Base-by-base conservation (phyloP, 2,797 vertebrate genomes). In the Pogoniulus pusillus region DNA sequence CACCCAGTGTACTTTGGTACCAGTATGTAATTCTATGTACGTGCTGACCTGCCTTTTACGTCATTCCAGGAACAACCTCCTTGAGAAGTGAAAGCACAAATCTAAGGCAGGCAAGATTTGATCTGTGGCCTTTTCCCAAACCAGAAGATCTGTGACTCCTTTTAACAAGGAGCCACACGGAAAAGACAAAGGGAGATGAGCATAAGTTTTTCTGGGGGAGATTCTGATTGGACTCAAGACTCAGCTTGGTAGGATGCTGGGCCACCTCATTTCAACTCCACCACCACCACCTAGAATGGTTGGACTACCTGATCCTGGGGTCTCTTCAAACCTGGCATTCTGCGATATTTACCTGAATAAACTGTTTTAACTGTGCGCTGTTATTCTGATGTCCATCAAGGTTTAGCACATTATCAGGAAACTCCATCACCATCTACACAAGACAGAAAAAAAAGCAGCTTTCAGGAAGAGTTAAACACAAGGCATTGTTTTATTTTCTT, bases 401-500 rank as follows among this genome's bases (percentile, higher is more conserved):
- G 94, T 98, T 98, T 96, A 99, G 95, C 93, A 98, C 96, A 65
- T 98, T 98, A 93, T 99, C 98, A 79, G 99, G 98, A 97, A 99
- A 99, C 92, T 99, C 99, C 98, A 99, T 99, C 97, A 99, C 99
- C 99, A 99, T 99, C 99, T 99, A 94, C 55, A 82, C 41, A 95
- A 62, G 37, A 84, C 63, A 91, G 27, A 32, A 11, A 12, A 30
- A 77, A 64, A 54, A 58, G 16, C 12, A 58, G 22, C 12, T 71
- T 71, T 87, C 71, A 84, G 34, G 65, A 45, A 39, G 58, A n/a
- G 13, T 4, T 34, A 39, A 70, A 74, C 9, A 19, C 37, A 32
- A 17, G 73, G 4, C 8, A 43, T 51, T 20, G 39, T 10, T 57
- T 34, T 73, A 53, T 57, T 93, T 90, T 64, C 35, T 84, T 84